Base-by-base conservation (phyloP, 2,888 invertebrate species). In the Cactoblastis cactorum region DNA sequence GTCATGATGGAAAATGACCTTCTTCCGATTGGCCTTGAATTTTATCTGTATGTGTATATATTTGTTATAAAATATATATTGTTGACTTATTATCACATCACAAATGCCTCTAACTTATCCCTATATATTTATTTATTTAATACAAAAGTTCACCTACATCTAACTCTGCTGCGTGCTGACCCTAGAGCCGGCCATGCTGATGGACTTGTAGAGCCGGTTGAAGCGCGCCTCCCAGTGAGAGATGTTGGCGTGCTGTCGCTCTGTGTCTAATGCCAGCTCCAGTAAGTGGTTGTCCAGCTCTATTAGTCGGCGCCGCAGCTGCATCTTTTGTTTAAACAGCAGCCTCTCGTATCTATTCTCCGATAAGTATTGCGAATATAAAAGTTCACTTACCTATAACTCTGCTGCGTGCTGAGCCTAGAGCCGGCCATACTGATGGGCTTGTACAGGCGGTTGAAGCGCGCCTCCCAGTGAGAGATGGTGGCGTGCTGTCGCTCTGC, bases 301-400 rank as follows among this genome's bases (percentile, higher is more conserved):
- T 92, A 98, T 95, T 19, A 98, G 86, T 49, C 95, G 93, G 28
- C 96, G 91, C 62, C 97, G 91, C 32, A 97, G 83, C 56, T 96
- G 94, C 97, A 98, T 97, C 80, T 98, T 97, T 61, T 96, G 97
- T 70, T 96, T 96, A 77, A 98, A 98, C 0, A 96, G 95, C 0
- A 94, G 97, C 95, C 65, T 97, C 96, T 34, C 97, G 92, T 17
- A 97, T n/a, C n/a, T n/a, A n/a, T n/a, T n/a, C n/a, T n/a, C n/a
- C n/a, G n/a, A n/a, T n/a, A n/a, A n/a, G n/a, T n/a, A n/a, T n/a
- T n/a, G n/a, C n/a, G n/a, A n/a, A 39, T 14, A 33, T 33, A 11
- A 33, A 33, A 8, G 12, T 2, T 8, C 11, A 46, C 57, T 56
- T 67, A 91, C 92, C 92, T 89, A 57, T 92, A 88, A 61, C 90